Evolutionary conservation across 2,888 invertebrate genomes (phyloP).

Genomic region (Himalopsyche japonica): DNA sequence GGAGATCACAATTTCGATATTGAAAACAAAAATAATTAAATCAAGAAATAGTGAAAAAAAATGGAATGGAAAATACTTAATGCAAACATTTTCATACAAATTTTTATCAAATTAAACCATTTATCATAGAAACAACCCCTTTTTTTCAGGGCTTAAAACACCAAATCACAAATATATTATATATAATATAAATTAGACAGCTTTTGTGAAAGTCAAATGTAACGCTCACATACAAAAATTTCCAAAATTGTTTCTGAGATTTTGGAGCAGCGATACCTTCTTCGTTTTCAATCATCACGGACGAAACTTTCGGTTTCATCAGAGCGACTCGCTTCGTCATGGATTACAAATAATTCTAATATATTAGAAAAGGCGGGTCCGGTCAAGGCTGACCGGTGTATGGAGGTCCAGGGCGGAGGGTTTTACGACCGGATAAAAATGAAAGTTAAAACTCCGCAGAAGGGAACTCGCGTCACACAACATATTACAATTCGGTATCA

Average conservation of each 20-base stretch:
- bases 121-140: too few species aligned
- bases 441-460: conserved; percentile 21
- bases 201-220: not conserved
- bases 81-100: too few species aligned
- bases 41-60: too few species aligned
- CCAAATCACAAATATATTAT: too few species aligned
- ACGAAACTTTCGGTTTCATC: conserved; percentile 33
- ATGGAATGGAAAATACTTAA: too few species aligned
- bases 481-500: not conserved
- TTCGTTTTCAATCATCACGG: not conserved
- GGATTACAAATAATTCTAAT: not conserved
- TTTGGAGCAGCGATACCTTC: not conserved
- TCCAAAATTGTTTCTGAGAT: not conserved
- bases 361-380: conserved; percentile 26
- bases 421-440: conserved; percentile 35
- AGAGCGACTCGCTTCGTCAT: not conserved
- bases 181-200: too few species aligned
- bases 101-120: too few species aligned
- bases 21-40: too few species aligned
- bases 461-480: not conserved
- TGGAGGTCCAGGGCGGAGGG: conserved; percentile 12
- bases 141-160: too few species aligned
- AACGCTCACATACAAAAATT: not conserved
- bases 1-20: too few species aligned
- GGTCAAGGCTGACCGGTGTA: conserved; percentile 17